phyloP scores from a whole-genome alignment of 2,797 vertebrate species.

The Galaxias olidus region DNA sequence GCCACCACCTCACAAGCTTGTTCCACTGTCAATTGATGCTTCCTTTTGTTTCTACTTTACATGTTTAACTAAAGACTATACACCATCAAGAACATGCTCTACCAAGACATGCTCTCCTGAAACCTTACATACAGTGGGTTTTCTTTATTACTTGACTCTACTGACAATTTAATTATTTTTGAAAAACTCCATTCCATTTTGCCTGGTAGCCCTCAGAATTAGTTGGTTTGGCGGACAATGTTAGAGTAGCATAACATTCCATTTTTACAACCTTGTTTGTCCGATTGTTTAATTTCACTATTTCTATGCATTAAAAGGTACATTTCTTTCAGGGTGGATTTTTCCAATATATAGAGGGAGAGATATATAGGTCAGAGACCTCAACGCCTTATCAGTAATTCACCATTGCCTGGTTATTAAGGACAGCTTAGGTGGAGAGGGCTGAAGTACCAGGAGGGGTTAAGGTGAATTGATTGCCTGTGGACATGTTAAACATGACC shows the following conservation, averaged over 20 bases:
- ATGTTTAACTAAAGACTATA: too few relatives aligned
- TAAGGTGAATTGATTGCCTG: conserved; percentile 88
- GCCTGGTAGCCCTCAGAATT: too few relatives aligned
- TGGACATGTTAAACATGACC: conserved; percentile 89
- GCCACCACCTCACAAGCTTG: too few relatives aligned
- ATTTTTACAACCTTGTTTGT: conserved; percentile 48
- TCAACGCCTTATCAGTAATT: conserved; percentile 83
- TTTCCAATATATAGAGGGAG: conserved; percentile 73
- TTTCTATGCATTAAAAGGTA: conserved; percentile 77
- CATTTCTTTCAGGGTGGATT: conserved; percentile 72
- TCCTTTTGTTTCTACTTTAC: too few relatives aligned
- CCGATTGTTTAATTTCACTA: conserved; percentile 73
- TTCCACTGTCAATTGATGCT: too few relatives aligned
- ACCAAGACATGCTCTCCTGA: too few relatives aligned
- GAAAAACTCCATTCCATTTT: too few relatives aligned
- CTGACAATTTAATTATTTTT: too few relatives aligned
- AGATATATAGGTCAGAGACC: conserved; percentile 84
- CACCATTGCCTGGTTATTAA: conserved; percentile 85
- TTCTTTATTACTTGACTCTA: too few relatives aligned
- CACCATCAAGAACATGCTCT: too few relatives aligned
- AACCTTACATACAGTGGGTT: too few relatives aligned
- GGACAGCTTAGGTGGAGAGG: conserved; percentile 83
- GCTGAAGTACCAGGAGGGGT: conserved; percentile 81
- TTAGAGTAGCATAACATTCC: conserved; percentile 46
- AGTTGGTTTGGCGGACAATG: too few relatives aligned